Evolutionary conservation across 1,140 invertebrate genomes (phyloP).

Genomic region (Meloidogyne hapla): DNA sequence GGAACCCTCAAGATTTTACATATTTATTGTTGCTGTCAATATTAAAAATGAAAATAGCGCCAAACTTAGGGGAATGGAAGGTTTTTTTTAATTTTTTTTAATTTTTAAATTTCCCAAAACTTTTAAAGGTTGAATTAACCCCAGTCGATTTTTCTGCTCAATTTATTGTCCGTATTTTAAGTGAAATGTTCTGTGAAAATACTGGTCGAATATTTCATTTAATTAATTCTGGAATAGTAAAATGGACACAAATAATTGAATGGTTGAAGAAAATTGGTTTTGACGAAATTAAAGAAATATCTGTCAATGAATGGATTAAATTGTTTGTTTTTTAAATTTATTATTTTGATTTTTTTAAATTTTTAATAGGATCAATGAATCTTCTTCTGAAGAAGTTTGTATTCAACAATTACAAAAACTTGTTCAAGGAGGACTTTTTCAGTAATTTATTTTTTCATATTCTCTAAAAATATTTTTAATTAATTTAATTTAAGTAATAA

Average conservation of each 20-base stretch:
- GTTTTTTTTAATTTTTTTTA: slow-evolving; percentile 21
- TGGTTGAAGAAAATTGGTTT: slow-evolving; percentile 50
- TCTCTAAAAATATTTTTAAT: not conserved
- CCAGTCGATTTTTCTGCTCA: slow-evolving; percentile 68
- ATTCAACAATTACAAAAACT: slow-evolving; percentile 54
- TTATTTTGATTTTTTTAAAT: not conserved
- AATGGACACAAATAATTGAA: slow-evolving; percentile 52
- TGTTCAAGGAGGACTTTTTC: slow-evolving; percentile 48
- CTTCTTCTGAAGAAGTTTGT: slow-evolving; percentile 34
- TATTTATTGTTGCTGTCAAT: slow-evolving; percentile 66
- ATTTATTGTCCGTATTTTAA: slow-evolving; percentile 65
- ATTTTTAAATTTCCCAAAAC: not conserved
- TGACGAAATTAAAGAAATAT: slow-evolving; percentile 38
- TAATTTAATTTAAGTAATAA: slow-evolving; percentile 42
- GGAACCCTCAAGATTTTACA: slow-evolving; percentile 69
- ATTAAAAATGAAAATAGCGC: slow-evolving; percentile 63
- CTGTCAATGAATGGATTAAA: slow-evolving; percentile 40
- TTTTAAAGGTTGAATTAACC: slow-evolving; percentile 67
- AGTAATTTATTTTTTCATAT: slow-evolving; percentile 23
- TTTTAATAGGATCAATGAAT: slow-evolving; percentile 40
- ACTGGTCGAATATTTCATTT: slow-evolving; percentile 68
- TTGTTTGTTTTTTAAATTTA: slow-evolving; percentile 30
- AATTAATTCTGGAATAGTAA: slow-evolving; percentile 48
- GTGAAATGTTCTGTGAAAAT: slow-evolving; percentile 61
- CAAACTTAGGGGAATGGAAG: slow-evolving; percentile 65